A percentile compares a stretch with the other conserved stretches of the same genome.
These are phyloP conservation scores for Blomia tropicalis DNA, from an alignment of 2,888 invertebrate genomes.

Conservation along the genomic window DNA sequence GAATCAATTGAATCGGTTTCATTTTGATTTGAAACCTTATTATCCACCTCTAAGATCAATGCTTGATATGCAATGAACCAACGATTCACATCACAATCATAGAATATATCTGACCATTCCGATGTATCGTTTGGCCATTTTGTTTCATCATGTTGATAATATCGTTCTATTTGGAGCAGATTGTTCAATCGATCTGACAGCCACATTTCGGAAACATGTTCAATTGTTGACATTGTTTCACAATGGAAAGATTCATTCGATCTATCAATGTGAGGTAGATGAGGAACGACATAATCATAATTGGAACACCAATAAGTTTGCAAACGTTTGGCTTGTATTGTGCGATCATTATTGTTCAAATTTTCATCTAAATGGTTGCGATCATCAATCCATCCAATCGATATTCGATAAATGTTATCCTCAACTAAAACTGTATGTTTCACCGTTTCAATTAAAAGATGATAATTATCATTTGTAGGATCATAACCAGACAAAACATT, in stretches of 20 bases:
- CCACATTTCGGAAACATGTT: background rate
- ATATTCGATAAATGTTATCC: slow-evolving; percentile 15
- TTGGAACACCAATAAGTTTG: background rate
- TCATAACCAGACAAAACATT: slow-evolving; percentile 42
- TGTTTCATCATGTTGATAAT: background rate
- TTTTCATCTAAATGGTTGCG: background rate
- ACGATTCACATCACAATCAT: slow-evolving; percentile 56
- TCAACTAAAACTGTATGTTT: slow-evolving; percentile 14
- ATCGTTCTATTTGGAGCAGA: background rate
- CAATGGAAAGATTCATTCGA: too few species aligned
- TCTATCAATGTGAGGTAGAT: too few species aligned
- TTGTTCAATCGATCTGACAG: background rate
- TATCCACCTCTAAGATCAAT: slow-evolving; percentile 18
- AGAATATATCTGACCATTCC: slow-evolving; percentile 68
- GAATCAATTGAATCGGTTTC: slow-evolving; percentile 7
- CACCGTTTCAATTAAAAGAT: slow-evolving; percentile 17
- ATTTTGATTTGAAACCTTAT: background rate
- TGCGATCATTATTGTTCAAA: background rate
- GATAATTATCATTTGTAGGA: slow-evolving; percentile 25
- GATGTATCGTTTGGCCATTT: background rate
- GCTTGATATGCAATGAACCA: slow-evolving; percentile 77
- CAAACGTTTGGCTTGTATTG: background rate
- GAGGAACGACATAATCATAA: background rate
- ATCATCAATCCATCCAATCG: background rate
- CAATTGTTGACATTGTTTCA: too few species aligned